These are phyloP conservation scores for Phalanger gymnotis DNA, from an alignment of 2,797 vertebrate genomes.

Conservation along the genomic window DNA sequence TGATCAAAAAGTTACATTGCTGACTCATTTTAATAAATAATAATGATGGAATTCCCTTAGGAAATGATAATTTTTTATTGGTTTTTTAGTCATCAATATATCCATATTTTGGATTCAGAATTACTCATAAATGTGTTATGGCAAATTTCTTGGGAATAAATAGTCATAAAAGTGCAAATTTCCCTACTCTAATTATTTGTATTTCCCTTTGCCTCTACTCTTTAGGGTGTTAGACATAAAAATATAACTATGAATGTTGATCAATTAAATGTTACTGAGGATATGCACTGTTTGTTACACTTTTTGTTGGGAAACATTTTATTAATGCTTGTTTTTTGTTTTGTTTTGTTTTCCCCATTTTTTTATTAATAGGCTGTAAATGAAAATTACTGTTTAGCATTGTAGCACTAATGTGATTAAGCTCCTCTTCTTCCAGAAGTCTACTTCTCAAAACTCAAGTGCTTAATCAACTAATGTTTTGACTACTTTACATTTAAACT, in stretches of 20 bases:
- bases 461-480: conserved; percentile 76
- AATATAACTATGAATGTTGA: conserved; percentile 28
- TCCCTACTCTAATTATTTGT: not conserved
- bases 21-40: not conserved
- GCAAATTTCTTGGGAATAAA: not conserved
- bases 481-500: conserved; percentile 72
- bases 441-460: conserved; percentile 70
- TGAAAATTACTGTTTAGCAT: conserved; percentile 73
- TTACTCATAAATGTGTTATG: not conserved
- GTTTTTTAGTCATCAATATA: not conserved
- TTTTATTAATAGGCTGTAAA: conserved; percentile 66
- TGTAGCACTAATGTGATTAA: conserved; percentile 72
- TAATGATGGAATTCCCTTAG: not conserved
- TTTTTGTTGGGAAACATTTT: conserved; percentile 27
- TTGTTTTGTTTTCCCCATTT: conserved; percentile 11
- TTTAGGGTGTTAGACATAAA: conserved; percentile 38
- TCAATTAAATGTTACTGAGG: conserved; percentile 4
- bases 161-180: not conserved
- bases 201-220: not conserved
- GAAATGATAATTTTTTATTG: not conserved
- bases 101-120: not conserved
- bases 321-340: conserved; percentile 28
- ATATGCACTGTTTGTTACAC: not conserved
- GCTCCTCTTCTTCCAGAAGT: conserved; percentile 70
- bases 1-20: not conserved